Percentiles rank a stretch among this genome's conserved stretches.
Evolutionary conservation across 2,113 vertebrate genomes (phyloP).

Genomic region (rabbit (Oryctolagus cuniculus)): mOryCun1.1 NC_091433.1:143374001-143374500

Average conservation of each 20-base stretch:
- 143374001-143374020: slow-evolving; percentile 59
- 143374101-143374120: slow-evolving; percentile 22
- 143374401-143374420: not conserved
- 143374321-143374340: not conserved
- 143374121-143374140: slow-evolving; percentile 36
- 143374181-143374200: not conserved
- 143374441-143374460: not conserved
- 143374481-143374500: slow-evolving; percentile 55
- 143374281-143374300: not conserved
- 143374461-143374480: not conserved
- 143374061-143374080: slow-evolving; percentile 39
- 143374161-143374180: not conserved
- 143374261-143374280: not conserved
- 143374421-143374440: not conserved
- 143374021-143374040: slow-evolving; percentile 57
- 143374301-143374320: not conserved
- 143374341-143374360: slow-evolving; percentile 15
- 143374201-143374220: not conserved
- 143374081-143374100: slow-evolving; percentile 55
- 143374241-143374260: not conserved
- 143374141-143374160: not conserved
- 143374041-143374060: slow-evolving; percentile 56
- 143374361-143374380: not conserved
- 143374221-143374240: not conserved
- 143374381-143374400: not conserved